phyloP scores from a whole-genome alignment of 2,113 vertebrate genomes.

The Tor tambroides region DNA sequence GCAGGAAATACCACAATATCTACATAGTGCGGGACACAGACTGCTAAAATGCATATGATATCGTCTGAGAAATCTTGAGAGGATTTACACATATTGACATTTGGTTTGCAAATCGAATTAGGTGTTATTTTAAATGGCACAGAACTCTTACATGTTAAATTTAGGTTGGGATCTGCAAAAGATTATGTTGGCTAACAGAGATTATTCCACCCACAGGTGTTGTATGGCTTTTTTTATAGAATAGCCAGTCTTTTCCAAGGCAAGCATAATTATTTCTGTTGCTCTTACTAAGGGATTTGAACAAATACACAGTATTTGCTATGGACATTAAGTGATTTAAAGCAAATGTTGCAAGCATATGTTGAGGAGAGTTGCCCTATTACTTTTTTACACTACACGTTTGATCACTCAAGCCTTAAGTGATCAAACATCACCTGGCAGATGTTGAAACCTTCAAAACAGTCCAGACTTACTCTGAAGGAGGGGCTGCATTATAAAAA shows the following conservation, averaged over 20 bases:
- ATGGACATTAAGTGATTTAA: not conserved
- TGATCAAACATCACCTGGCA: not conserved
- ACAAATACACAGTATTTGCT: not conserved
- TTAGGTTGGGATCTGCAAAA: not conserved
- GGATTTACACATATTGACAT: constrained; percentile 29
- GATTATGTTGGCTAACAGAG: not conserved
- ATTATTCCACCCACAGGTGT: not conserved
- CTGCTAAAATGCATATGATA: not conserved
- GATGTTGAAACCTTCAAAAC: not conserved
- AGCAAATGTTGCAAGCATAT: not conserved
- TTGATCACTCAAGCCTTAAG: not conserved
- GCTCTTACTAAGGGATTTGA: not conserved
- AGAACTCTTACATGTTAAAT: not conserved
- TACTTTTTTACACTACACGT: not conserved
- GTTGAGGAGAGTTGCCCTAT: not conserved
- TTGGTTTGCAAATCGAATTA: constrained; percentile 3
- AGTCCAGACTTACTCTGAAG: no score
- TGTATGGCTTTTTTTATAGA: not conserved
- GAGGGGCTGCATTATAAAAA: not conserved
- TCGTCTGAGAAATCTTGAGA: not conserved
- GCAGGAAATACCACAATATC: not conserved
- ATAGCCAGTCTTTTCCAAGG: not conserved
- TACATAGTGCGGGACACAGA: not conserved
- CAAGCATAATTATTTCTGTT: not conserved
- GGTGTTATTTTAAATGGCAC: not conserved